These are phyloP conservation scores for Dicyrtomina minuta DNA, from an alignment of 2,888 invertebrate species.

Conservation along the genomic window DNA sequence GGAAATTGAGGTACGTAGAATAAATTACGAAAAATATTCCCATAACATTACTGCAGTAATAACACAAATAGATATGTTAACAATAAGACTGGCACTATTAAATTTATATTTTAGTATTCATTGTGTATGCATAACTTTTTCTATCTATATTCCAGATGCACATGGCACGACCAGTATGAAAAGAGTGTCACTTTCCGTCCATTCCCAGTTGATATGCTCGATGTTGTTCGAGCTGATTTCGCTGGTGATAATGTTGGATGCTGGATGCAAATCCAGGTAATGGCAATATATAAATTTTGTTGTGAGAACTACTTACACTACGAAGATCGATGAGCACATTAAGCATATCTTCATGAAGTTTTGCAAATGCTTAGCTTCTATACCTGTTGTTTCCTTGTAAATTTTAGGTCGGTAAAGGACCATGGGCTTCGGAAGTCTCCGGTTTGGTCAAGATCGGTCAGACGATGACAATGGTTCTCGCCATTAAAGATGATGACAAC, in stretches of 20 bases:
- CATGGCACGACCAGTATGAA: slow-evolving; percentile 94
- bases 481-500: slow-evolving; percentile 91
- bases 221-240: slow-evolving; percentile 91
- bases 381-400: not conserved
- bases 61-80: not conserved
- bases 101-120: not conserved
- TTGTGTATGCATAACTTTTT: not conserved
- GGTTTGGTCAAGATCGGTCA: slow-evolving; percentile 92
- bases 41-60: not conserved
- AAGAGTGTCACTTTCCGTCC: slow-evolving; percentile 92
- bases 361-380: too few relatives aligned
- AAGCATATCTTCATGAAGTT: too few relatives aligned
- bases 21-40: not conserved
- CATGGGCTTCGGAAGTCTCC: slow-evolving; percentile 93
- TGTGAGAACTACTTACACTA: not conserved
- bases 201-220: slow-evolving; percentile 92
- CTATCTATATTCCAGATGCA: slow-evolving; percentile 71
- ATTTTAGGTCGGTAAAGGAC: slow-evolving; percentile 76
- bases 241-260: slow-evolving; percentile 94
- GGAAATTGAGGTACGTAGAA: slow-evolving; percentile 65
- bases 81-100: not conserved
- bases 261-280: slow-evolving; percentile 91
- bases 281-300: not conserved
- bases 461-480: slow-evolving; percentile 94
- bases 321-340: not conserved